Percentiles rank a stretch among this genome's conserved stretches.
phyloP scores from a whole-genome alignment of 2,888 invertebrate genomes.

The Pristionchus japonicus region DNA sequence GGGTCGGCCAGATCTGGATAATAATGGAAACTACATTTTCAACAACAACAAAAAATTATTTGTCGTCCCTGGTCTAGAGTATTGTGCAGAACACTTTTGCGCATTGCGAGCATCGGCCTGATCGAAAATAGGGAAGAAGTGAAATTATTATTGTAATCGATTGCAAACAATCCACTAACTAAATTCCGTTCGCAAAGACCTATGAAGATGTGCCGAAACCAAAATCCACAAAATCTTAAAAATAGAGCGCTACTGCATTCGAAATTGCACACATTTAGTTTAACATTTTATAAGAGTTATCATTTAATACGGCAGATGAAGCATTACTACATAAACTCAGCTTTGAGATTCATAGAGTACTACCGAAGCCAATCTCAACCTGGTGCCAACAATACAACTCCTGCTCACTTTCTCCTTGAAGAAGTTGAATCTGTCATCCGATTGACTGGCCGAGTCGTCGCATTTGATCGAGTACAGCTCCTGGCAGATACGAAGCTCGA shows the following conservation, averaged over 20 bases:
- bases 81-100: no score
- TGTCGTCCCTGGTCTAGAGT: no score
- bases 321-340: no score
- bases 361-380: no score
- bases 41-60: neutral
- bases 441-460: conserved; percentile 78
- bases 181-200: neutral
- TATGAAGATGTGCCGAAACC: neutral
- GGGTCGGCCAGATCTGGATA: conserved; percentile 51
- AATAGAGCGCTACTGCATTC: neutral
- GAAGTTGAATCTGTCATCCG: conserved; percentile 88
- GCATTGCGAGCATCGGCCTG: no score
- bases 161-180: neutral
- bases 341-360: no score
- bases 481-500: conserved; percentile 76
- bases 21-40: neutral
- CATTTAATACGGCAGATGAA: no score
- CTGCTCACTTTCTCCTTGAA: conserved; percentile 81
- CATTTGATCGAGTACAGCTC: conserved; percentile 85
- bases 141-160: no score
- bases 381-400: no score
- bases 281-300: no score
- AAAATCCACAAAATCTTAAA: neutral
- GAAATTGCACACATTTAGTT: neutral
- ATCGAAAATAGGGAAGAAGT: no score